phyloP scores from a whole-genome alignment of 2,888 invertebrate genomes.

The Calameuta pallipes region DNA sequence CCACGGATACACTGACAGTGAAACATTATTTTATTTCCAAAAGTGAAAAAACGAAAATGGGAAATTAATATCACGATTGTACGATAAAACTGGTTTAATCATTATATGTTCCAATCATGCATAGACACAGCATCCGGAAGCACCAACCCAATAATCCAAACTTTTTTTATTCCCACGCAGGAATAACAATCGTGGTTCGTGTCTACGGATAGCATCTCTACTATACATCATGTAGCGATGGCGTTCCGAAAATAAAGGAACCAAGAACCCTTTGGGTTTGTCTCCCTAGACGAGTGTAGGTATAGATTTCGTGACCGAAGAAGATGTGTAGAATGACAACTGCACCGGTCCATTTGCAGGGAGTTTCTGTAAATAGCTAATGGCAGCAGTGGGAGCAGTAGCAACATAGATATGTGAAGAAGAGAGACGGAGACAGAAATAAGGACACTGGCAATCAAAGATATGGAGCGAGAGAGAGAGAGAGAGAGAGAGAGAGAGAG shows the following conservation, averaged over 20 bases:
- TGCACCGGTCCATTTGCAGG: slow-evolving; percentile 56
- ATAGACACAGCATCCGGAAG: background rate
- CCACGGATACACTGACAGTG: background rate
- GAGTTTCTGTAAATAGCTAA: slow-evolving; percentile 65
- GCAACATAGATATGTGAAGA: background rate
- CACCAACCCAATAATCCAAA: background rate
- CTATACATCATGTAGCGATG: background rate
- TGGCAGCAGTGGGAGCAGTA: slow-evolving; percentile 43
- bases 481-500: no score
- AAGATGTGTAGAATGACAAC: slow-evolving; percentile 49
- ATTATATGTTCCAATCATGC: background rate
- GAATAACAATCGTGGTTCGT: background rate
- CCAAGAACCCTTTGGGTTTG: background rate
- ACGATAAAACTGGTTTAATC: background rate
- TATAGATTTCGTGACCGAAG: slow-evolving; percentile 20
- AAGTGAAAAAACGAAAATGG: background rate
- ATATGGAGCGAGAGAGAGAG: background rate
- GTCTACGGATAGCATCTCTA: background rate
- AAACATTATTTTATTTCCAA: background rate
- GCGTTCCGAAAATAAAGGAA: slow-evolving; percentile 6
- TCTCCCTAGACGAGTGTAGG: background rate
- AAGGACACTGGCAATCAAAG: background rate
- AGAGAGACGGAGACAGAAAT: background rate
- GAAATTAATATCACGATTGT: background rate
- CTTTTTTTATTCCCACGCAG: background rate